phyloP scores from a whole-genome alignment of 1,140 invertebrate genomes.

The Tetramorium alpestre region DNA sequence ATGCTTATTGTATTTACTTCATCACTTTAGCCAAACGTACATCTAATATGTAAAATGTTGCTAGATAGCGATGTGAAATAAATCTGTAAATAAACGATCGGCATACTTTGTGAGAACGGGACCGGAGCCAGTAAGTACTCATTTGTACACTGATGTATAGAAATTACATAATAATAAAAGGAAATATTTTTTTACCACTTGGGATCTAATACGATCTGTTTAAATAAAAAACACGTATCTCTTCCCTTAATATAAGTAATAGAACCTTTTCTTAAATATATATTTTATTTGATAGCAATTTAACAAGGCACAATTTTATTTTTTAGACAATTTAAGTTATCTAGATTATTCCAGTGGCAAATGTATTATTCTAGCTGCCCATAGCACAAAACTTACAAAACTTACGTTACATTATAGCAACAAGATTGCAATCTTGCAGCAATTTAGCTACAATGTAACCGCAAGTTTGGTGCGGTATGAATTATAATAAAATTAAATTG shows the following conservation, averaged over 20 bases:
- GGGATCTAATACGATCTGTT: background rate
- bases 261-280: background rate
- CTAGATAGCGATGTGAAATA: conserved; percentile 49
- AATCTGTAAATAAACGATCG: conserved; percentile 67
- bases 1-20: conserved; percentile 57
- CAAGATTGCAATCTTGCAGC: too few species aligned
- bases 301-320: background rate
- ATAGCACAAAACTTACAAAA: too few species aligned
- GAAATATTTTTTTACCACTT: conserved; percentile 38
- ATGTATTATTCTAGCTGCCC: too few species aligned
- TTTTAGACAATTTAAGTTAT: background rate
- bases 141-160: conserved; percentile 60
- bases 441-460: too few species aligned
- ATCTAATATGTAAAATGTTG: background rate
- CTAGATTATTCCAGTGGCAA: background rate
- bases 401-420: too few species aligned
- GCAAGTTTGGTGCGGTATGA: background rate
- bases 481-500: background rate
- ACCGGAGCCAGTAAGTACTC: conserved; percentile 75
- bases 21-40: background rate
- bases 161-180: conserved; percentile 47
- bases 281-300: background rate
- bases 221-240: background rate
- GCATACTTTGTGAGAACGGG: conserved; percentile 64
- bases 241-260: conserved; percentile 5